phyloP scores from a whole-genome alignment of 2,113 vertebrate species.

The Acanthisitta chloris region DNA sequence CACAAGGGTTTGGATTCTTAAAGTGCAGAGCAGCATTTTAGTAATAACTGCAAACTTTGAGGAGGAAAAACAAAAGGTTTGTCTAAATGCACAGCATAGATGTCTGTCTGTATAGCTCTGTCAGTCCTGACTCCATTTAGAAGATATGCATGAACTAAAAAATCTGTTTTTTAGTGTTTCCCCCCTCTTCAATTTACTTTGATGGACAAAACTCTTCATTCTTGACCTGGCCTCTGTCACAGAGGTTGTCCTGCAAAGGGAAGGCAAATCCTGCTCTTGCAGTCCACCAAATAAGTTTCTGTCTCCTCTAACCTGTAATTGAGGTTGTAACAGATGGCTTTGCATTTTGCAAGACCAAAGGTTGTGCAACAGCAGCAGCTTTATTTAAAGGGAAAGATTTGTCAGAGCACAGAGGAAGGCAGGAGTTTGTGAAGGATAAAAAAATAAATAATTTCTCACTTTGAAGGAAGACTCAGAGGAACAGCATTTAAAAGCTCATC shows the following conservation, averaged over 20 bases:
- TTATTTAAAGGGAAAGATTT: conserved; percentile 43
- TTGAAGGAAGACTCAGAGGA: not conserved
- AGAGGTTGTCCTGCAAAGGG: not conserved
- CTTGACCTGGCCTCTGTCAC: not conserved
- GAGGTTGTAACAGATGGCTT: conserved; percentile 54
- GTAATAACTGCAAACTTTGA: not conserved
- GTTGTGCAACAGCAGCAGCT: conserved; percentile 37
- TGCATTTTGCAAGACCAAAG: conserved; percentile 54
- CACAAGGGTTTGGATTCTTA: not conserved
- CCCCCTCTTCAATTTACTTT: not conserved
- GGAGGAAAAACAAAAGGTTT: not conserved
- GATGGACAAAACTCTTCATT: not conserved
- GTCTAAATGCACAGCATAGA: too few species aligned
- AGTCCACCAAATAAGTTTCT: conserved; percentile 50
- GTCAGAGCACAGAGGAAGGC: not conserved
- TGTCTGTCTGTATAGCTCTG: too few species aligned
- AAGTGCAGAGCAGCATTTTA: not conserved
- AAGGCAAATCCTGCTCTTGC: conserved; percentile 27
- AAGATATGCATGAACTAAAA: not conserved
- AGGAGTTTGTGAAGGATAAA: not conserved
- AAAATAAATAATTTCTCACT: not conserved
- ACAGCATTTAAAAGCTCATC: not conserved
- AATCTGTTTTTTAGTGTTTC: not conserved
- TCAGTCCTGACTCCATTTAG: not conserved
- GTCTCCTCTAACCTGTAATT: conserved; percentile 56